Percentiles rank a stretch among this genome's conserved stretches.
Evolutionary conservation across 1,140 invertebrate genomes (phyloP).

Genomic region (Lethrus apterus): DNA sequence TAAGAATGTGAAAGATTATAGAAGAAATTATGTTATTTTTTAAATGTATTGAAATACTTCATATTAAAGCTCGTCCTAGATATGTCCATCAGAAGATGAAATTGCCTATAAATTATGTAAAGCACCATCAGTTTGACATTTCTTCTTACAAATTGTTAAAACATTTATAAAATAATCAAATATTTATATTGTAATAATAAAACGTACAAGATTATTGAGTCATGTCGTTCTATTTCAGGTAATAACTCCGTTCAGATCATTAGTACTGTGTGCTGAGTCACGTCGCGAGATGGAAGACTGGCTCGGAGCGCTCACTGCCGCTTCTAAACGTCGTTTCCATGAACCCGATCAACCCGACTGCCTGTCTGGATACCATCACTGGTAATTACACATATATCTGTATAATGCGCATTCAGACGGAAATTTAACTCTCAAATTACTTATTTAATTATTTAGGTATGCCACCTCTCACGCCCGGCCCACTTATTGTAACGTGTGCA

Average conservation of each 20-base stretch:
- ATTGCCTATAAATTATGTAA: no score
- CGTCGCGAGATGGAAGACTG: slow-evolving; percentile 86
- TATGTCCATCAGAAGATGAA: no score
- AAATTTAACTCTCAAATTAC: neutral
- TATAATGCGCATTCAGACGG: no score
- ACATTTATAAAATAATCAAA: no score
- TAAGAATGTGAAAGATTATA: no score
- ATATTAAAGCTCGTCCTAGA: no score
- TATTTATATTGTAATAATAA: no score
- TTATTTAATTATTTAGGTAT: slow-evolving; percentile 46
- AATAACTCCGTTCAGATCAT: slow-evolving; percentile 74
- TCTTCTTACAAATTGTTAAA: no score
- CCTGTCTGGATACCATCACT: slow-evolving; percentile 82
- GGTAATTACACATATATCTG: slow-evolving; percentile 56
- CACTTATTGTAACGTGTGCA: slow-evolving; percentile 94
- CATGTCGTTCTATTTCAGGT: slow-evolving; percentile 67
- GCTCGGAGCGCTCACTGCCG: slow-evolving; percentile 66
- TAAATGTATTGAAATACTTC: no score
- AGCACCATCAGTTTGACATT: no score
- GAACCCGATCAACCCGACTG: slow-evolving; percentile 57
- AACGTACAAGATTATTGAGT: no score
- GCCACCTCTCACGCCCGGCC: slow-evolving; percentile 88
- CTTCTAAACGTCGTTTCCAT: slow-evolving; percentile 60
- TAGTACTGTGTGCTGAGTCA: slow-evolving; percentile 76
- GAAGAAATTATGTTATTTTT: no score